Base-by-base conservation (phyloP, 2,797 vertebrate genomes). In the Epinephelus malabaricus region DNA sequence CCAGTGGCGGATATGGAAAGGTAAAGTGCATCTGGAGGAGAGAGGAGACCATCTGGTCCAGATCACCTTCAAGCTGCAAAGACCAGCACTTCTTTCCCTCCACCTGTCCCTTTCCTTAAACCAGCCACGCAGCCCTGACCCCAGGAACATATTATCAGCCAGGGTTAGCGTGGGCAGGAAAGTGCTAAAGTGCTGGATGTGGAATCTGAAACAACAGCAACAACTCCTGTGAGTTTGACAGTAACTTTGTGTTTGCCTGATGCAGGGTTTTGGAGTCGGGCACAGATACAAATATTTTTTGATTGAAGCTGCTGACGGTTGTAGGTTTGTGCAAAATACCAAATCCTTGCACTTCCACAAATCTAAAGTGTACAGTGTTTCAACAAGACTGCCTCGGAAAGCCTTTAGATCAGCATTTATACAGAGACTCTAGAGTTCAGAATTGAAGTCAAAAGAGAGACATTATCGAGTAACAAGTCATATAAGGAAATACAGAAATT, bases 41-140 rank as follows among this genome's bases (percentile, higher is more conserved):
- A 86, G 81, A 77, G 54, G 69, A 14, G 9, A 71, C 87, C 88
- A 92, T 93, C 87, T 93, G 90, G 71, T 75, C 77, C 81, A 64
- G 87, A 90, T 92, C 92, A 90, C 88, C 88, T 91, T 91, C 86
- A 86, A 81, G 68, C 81, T 71, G 83, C 81, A 83, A 21, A 80
- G 62, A 80, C 56, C 81, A 56, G 66, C 61, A 50, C 40, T 63
- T 47, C 43, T 66, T 56, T 25, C 10, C n/a, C 62, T 66, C 62
- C 78, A 66, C 71, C 78, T 71, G 64, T 76, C 69, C 81, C 73
- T 47, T 12, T 53, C 55, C 69, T 30, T 9, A 66, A 55, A 46
- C 45, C 27, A 8, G 60, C 55, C 58, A 54, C 55, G 0, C 23
- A 55, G 45, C 18, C 73, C 58, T 72, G 82, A 91, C 78, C 83